Evolutionary conservation across 1,140 invertebrate genomes (phyloP).

Genomic region (Berghia stephanieae): DNA sequence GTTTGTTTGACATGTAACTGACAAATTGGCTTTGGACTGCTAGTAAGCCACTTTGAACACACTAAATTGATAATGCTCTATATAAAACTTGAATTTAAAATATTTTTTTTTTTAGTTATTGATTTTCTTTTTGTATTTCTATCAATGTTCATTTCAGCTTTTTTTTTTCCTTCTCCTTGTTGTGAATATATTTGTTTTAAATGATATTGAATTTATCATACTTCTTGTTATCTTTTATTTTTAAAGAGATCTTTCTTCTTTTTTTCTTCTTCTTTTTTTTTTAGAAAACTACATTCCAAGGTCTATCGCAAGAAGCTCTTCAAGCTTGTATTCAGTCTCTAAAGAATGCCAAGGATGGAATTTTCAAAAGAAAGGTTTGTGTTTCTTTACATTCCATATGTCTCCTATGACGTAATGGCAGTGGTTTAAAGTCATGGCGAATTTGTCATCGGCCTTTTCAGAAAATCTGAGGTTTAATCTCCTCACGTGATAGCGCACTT

Average conservation of each 20-base stretch:
- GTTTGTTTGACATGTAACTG: background rate
- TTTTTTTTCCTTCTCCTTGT: background rate
- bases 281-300: conserved; percentile 90
- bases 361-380: conserved; percentile 66
- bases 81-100: background rate
- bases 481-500: too few species aligned
- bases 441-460: too few species aligned
- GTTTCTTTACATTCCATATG: background rate
- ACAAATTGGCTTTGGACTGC: background rate
- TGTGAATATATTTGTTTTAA: too few species aligned
- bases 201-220: too few species aligned
- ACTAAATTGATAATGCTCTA: background rate
- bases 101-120: conserved; percentile 5
- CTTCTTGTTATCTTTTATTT: background rate
- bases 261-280: conserved; percentile 3
- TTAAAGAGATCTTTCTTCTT: background rate
- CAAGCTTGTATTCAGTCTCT: conserved; percentile 91
- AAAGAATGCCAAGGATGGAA: conserved; percentile 74
- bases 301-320: conserved; percentile 93
- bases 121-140: background rate
- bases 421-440: background rate
- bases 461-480: too few species aligned
- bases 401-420: background rate
- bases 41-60: too few species aligned
- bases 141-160: background rate